These are phyloP conservation scores for Muscicapa adusta DNA, from an alignment of 2,113 vertebrate species.

Conservation along the genomic window DNA sequence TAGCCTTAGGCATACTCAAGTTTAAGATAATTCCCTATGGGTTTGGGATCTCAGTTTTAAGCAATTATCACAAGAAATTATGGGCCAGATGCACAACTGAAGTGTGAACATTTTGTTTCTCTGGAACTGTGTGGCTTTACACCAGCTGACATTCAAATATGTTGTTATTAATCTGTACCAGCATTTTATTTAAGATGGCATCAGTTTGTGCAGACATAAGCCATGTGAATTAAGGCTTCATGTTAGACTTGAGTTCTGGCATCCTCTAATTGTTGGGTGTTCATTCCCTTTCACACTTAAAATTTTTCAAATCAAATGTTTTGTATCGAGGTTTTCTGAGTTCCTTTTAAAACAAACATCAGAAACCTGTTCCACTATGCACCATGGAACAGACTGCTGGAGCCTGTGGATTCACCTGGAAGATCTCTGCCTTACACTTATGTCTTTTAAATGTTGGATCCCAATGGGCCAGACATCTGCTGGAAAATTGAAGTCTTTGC, in stretches of 20 bases:
- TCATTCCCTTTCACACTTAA: neutral
- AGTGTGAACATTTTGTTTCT: constrained; percentile 21
- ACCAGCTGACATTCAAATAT: constrained; percentile 22
- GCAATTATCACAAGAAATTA: neutral
- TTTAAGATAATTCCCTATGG: neutral
- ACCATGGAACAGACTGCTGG: neutral
- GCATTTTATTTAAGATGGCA: neutral
- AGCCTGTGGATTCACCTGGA: neutral
- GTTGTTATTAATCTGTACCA: constrained; percentile 27
- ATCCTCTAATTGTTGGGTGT: neutral
- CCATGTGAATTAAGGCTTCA: neutral
- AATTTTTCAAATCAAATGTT: neutral
- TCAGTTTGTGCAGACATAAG: neutral
- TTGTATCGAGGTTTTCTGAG: neutral
- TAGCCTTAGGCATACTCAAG: neutral
- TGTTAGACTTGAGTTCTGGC: neutral
- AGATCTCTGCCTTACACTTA: neutral
- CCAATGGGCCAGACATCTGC: neutral
- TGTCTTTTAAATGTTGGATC: neutral
- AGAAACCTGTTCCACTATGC: neutral
- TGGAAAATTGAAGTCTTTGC: neutral
- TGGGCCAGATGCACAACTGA: neutral
- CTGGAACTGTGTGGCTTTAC: neutral
- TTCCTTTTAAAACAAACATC: neutral
- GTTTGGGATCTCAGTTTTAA: constrained; percentile 6